Evolutionary conservation across 2,113 vertebrate genomes (phyloP).

Genomic region (Hippocampus barbouri): DNA sequence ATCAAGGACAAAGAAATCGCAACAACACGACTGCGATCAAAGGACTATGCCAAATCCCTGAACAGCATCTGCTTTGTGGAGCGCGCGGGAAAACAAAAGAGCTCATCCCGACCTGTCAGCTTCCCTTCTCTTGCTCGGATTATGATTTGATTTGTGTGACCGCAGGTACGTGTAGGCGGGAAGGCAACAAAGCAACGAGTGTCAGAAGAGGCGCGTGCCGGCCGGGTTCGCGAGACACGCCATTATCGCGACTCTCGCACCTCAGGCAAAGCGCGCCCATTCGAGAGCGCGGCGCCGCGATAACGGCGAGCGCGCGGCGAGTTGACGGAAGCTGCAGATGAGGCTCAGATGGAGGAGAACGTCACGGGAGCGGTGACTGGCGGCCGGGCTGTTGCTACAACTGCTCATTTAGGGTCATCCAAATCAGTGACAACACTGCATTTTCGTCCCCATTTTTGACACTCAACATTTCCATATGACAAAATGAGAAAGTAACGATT

Average conservation of each 20-base stretch:
- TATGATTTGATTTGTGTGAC: slow-evolving; percentile 28
- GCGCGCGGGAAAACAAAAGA: slow-evolving; percentile 11
- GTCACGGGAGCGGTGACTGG: slow-evolving; percentile 17
- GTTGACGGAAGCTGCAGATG: slow-evolving; percentile 23
- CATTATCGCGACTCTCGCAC: slow-evolving; percentile 54
- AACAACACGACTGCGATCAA: not conserved
- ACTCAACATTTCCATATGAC: no score
- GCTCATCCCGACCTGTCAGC: slow-evolving; percentile 33
- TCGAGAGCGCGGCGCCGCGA: slow-evolving; percentile 17
- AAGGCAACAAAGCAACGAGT: slow-evolving; percentile 14
- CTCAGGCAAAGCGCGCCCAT: slow-evolving; percentile 26
- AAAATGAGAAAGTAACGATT: no score
- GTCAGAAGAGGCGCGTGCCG: slow-evolving; percentile 58
- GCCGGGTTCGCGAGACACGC: slow-evolving; percentile 49
- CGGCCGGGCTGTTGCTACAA: slow-evolving; percentile 40
- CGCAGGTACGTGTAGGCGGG: slow-evolving; percentile 10
- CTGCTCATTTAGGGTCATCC: slow-evolving; percentile 52
- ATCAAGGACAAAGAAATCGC: not conserved
- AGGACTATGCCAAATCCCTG: not conserved
- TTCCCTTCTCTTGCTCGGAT: slow-evolving; percentile 20
- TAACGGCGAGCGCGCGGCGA: slow-evolving; percentile 16
- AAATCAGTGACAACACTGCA: slow-evolving; percentile 52
- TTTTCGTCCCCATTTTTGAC: not conserved
- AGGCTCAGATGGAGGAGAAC: slow-evolving; percentile 15
- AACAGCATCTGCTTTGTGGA: not conserved